Evolutionary conservation across 1,140 invertebrate species (phyloP).

Genomic region (Arion vulgaris): DNA sequence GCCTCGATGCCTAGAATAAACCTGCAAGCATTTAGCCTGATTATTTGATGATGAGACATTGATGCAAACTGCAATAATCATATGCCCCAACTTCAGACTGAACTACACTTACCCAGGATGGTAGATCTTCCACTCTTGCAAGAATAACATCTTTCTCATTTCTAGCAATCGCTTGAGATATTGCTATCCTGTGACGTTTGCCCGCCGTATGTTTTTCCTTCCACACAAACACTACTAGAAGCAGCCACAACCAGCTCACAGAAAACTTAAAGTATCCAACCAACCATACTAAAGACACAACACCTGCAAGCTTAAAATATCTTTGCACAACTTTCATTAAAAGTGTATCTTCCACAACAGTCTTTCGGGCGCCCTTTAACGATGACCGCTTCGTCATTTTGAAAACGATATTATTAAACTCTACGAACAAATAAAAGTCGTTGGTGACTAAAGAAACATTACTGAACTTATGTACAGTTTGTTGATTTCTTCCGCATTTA

Average conservation of each 20-base stretch:
- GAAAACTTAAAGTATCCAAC: slow-evolving; percentile 89
- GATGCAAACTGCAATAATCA: too few relatives aligned
- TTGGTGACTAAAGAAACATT: too few relatives aligned
- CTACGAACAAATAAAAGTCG: too few relatives aligned
- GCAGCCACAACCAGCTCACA: slow-evolving; percentile 89
- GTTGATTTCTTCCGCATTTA: too few relatives aligned
- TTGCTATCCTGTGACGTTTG: slow-evolving; percentile 82
- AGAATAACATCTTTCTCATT: slow-evolving; percentile 91
- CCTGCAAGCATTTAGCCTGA: too few relatives aligned
- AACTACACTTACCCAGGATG: slow-evolving; percentile 91
- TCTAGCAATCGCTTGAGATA: slow-evolving; percentile 85
- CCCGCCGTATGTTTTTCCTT: slow-evolving; percentile 85
- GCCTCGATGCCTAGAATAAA: too few relatives aligned
- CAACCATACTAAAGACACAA: slow-evolving; percentile 76
- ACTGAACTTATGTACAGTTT: too few relatives aligned
- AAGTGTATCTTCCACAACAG: slow-evolving; percentile 59
- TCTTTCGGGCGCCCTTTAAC: slow-evolving; percentile 42
- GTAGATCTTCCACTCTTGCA: slow-evolving; percentile 87
- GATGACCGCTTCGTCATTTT: slow-evolving; percentile 29
- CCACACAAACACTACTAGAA: slow-evolving; percentile 84
- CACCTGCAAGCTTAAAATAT: slow-evolving; percentile 65
- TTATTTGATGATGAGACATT: too few relatives aligned
- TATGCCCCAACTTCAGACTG: not conserved
- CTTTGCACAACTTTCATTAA: slow-evolving; percentile 53
- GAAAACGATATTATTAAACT: not conserved